Evolutionary conservation across 2,888 invertebrate genomes (phyloP), one percentile per base, ranked within the genome.

Genomic region (Eubasilissa splendida): DNA sequence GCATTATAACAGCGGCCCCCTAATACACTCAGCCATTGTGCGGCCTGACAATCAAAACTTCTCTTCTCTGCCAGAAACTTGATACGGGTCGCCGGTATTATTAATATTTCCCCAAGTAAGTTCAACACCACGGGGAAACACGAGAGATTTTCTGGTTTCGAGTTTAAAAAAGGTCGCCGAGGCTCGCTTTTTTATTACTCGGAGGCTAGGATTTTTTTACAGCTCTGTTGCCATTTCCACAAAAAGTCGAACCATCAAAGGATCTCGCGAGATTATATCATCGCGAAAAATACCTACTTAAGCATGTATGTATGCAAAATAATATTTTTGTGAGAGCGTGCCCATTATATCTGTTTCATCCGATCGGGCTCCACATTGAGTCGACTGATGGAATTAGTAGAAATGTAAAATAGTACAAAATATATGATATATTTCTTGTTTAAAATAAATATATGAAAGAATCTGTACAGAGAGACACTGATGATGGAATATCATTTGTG

Each of bases 1-100:
- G 82, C 82, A 82, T 77, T 65, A 66, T 42, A 60, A 56, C 76
- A 76, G 70, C 63, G 52, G 60, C 76, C 58, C 71, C 56, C 71
- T 77, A 77, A 68, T 77, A 77, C 58, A 77, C 68, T 68, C 68
- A 9, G 60, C 58, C 77, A 78, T 78, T 78, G 77, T 78, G 77
- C 71, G 77, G 77, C 52, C 70, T 79, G 75, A 79, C 79, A 79
- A 79, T 79, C 74, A 74, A 79, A 79, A 79, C 75, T 79, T 79
- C 73, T 54, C 79, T 53, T 56, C 73, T 73, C 63, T 59, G 22
- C 73, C 42, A 53, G n/a, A 59, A 78, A 78, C 59, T 78, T 78
- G 77, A 78, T 71, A 78, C 77, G 71, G 77, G 77, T 78, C 33
- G 58, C 56, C 53, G 68, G 77, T 77, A 70, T 68, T 73, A 77